These are phyloP conservation scores for Grus americana DNA, from an alignment of 2,113 vertebrate species.

Conservation along the genomic window DNA sequence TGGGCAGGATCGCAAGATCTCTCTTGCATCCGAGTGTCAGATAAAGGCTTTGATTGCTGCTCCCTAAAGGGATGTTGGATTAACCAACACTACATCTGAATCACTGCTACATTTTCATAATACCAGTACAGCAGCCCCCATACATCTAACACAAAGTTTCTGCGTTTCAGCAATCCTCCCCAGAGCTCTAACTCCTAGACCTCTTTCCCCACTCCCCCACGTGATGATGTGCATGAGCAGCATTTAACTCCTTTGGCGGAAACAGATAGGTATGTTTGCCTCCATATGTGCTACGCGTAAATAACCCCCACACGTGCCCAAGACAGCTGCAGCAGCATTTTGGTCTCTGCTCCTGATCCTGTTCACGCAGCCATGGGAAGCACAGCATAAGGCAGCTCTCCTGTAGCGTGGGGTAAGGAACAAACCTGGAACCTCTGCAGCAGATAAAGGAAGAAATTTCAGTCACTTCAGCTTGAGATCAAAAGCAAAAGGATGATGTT, in stretches of 20 bases:
- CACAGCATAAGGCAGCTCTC: background rate
- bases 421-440: background rate
- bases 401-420: background rate
- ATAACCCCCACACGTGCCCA: rapidly evolving
- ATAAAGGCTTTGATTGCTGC: background rate
- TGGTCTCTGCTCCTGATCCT: background rate
- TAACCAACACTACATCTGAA: background rate
- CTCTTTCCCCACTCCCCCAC: background rate
- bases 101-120: background rate
- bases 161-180: background rate
- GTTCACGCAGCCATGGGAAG: rapidly evolving
- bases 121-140: rapidly evolving
- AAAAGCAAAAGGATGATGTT: background rate
- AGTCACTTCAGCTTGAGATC: background rate
- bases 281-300: rapidly evolving
- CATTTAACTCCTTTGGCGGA: background rate
- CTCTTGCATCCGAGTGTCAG: background rate
- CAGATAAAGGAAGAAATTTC: background rate
- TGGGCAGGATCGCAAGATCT: background rate
- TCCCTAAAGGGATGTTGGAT: background rate
- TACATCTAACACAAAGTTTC: background rate
- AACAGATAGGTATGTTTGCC: background rate
- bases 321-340: background rate
- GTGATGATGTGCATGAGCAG: background rate
- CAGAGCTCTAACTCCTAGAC: background rate